Conservation (phyloP, 1,140 invertebrate species). For the Metaphire vulgaris region DNA sequence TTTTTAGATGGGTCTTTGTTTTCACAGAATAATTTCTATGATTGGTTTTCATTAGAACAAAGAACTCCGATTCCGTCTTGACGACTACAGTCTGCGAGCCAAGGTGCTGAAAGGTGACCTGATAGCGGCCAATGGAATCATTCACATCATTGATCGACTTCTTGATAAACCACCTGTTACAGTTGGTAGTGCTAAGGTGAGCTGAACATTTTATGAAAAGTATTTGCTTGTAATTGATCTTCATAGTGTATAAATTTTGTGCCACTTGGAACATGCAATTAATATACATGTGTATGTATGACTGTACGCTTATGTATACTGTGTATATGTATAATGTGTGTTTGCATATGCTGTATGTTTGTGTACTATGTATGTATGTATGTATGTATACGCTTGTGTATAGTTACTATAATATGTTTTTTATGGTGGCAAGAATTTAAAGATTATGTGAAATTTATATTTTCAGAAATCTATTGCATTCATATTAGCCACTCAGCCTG, state of each 20-base stretch:
- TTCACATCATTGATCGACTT: constrained; percentile 42
- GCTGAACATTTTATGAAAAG: too few relatives aligned
- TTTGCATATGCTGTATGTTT: neutral
- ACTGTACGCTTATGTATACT: too few relatives aligned
- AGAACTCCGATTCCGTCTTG: constrained; percentile 30
- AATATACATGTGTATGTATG: too few relatives aligned
- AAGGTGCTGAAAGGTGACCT: constrained; percentile 37
- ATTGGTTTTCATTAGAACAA: too few relatives aligned
- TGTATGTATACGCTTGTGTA: neutral
- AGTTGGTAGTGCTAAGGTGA: constrained; percentile 36
- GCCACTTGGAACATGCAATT: too few relatives aligned
- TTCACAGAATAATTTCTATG: too few relatives aligned
- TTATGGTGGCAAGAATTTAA: neutral
- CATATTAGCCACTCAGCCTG: neutral
- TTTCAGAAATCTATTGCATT: neutral
- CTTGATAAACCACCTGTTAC: constrained; percentile 36
- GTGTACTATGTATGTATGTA: neutral
- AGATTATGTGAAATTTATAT: neutral
- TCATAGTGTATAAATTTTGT: too few relatives aligned
- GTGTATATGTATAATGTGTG: neutral
- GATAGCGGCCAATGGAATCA: constrained; percentile 44
- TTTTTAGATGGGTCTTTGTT: too few relatives aligned
- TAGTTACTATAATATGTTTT: neutral
- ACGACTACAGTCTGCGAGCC: constrained; percentile 32
- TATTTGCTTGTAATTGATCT: too few relatives aligned